Percentiles rank a stretch among this genome's conserved stretches.
These are phyloP conservation scores for Sphaerolaimus hirsutus DNA, from an alignment of 2,888 invertebrate species.

Conservation along the genomic window DNA sequence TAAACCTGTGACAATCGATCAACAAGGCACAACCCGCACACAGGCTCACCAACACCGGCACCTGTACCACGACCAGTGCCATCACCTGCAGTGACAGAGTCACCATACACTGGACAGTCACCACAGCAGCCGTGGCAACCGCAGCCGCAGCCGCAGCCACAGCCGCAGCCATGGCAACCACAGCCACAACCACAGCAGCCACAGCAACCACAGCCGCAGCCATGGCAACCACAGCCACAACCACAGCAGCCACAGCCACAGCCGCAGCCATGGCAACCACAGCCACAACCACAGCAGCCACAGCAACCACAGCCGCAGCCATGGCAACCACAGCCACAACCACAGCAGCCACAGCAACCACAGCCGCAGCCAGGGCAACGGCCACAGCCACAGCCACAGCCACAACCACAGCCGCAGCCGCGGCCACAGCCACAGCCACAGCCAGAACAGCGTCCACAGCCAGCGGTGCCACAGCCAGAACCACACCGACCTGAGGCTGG, in stretches of 20 bases:
- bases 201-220: conserved; percentile 4
- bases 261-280: neutral
- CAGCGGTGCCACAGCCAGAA: conserved; percentile 2
- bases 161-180: neutral
- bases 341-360: neutral
- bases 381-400: conserved; percentile 4
- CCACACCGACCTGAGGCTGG: conserved; percentile 1
- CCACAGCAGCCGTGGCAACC: neutral
- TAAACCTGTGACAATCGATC: too few relatives aligned
- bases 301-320: neutral
- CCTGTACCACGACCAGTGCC: too few relatives aligned
- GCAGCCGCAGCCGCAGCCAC: neutral
- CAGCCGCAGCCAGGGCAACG: neutral
- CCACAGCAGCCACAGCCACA: neutral
- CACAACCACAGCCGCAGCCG: neutral
- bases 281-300: conserved; percentile 1
- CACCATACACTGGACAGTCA: neutral
- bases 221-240: neutral
- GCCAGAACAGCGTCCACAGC: conserved; percentile 4
- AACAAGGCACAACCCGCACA: too few relatives aligned
- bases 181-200: conserved; percentile 1
- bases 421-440: neutral
- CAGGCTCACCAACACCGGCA: too few relatives aligned
- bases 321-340: neutral
- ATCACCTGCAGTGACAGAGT: neutral